phyloP scores from a whole-genome alignment of 2,888 invertebrate genomes.

The Tryphoninae sp. region DNA sequence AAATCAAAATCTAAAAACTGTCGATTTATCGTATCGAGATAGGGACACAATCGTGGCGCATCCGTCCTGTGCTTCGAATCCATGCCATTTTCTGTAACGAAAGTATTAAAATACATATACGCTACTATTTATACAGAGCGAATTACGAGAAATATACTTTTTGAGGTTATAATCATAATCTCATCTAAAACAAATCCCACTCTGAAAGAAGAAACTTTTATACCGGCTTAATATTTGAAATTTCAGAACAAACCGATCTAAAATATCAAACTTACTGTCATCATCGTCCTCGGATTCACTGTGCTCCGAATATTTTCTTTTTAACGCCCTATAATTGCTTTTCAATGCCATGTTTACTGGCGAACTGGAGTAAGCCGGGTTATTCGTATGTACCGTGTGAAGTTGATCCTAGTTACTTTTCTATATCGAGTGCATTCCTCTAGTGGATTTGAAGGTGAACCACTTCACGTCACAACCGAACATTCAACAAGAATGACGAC shows the following conservation, averaged over 20 bases:
- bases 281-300: conserved; percentile 71
- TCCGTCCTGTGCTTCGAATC: conserved; percentile 49
- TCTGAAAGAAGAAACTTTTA: conserved; percentile 8
- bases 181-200: conserved; percentile 14
- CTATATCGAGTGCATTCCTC: neutral
- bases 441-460: neutral
- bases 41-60: conserved; percentile 90
- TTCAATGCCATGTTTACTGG: conserved; percentile 54
- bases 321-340: conserved; percentile 58
- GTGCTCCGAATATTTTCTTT: conserved; percentile 70
- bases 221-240: conserved; percentile 11
- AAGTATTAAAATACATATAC: neutral
- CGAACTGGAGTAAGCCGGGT: neutral
- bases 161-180: conserved; percentile 48
- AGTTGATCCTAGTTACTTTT: neutral
- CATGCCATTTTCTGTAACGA: conserved; percentile 53
- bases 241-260: neutral
- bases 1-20: conserved; percentile 99
- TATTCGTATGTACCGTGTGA: neutral
- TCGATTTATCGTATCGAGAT: conserved; percentile 98
- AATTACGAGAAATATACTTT: neutral
- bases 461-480: neutral
- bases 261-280: conserved; percentile 67
- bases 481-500: neutral
- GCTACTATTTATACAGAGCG: neutral